Evolutionary conservation across 2,113 vertebrate genomes (phyloP), one percentile per base, ranked within the genome.

Genomic region (Chloropsis cyanopogon): DNA sequence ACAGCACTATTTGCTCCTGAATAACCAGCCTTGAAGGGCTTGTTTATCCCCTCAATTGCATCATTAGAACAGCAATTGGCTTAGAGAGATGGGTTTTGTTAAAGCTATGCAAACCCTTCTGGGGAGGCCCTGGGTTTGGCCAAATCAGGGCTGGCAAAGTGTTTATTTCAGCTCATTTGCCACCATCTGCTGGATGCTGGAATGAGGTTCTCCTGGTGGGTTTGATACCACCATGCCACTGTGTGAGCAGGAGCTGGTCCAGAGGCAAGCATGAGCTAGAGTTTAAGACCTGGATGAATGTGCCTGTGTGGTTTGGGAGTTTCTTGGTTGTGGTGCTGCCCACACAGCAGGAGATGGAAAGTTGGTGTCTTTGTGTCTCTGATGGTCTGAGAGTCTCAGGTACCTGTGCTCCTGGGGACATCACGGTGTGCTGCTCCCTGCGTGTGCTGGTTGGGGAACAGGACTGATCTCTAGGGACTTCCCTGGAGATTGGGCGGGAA

Each of bases 41-140:
- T 88, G 82, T 96, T 97, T 95, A 94, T 94, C 88, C 95, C 60
- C 47, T 93, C 86, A 94, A 93, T 92, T 88, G 80, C 91, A 96
- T 93, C 90, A 66, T 93, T 95, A 90, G 33, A 57, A 14, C 79
- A 65, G 79, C 82, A 93, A 86, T 92, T 92, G 94, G 94, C 90
- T 94, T 93, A 86, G 71, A 59, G 65, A 89, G 63, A 79, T 49
- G 88, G 41, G 46, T 83, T 95, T 90, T 92, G 79, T 93, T 82
- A 82, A 86, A 95, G 88, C 93, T 80, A 25, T 88, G 68, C 63
- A 86, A 94, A 95, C 95, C 88, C 92, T 93, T 77, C 76, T 47
- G 69, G 91, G 91, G 82, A 83, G 3, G 2, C 37, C 76, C 80
- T 65, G 65, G 56, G 42, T 93, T 93, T 88, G 95, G 94, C 92